These are phyloP conservation scores for Montipora cactus DNA, from an alignment of 64 coral and sea anemone genomes.

Conservation along the genomic window DNA sequence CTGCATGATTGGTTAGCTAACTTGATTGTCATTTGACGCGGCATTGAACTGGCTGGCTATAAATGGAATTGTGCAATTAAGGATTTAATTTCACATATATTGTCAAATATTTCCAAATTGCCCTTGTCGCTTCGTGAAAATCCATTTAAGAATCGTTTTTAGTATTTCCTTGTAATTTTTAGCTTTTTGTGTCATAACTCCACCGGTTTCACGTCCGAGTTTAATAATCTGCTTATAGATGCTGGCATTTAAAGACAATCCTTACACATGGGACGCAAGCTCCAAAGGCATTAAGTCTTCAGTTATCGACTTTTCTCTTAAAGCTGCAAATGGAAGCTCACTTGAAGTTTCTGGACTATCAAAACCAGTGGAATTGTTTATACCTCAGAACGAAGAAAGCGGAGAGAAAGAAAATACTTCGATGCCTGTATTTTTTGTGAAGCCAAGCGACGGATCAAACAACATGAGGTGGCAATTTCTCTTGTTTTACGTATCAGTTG, in stretches of 20 bases:
- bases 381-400: slow-evolving; percentile 61
- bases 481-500: neutral
- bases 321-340: slow-evolving; percentile 67
- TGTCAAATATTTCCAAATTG: too few relatives aligned
- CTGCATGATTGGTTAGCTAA: too few relatives aligned
- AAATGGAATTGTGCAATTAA: too few relatives aligned
- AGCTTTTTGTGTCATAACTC: neutral
- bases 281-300: slow-evolving; percentile 81
- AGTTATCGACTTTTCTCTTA: slow-evolving; percentile 84
- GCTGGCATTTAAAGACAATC: slow-evolving; percentile 78
- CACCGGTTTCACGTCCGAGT: neutral
- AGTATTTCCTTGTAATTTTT: neutral
- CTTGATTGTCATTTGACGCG: too few relatives aligned
- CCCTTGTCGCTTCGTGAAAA: too few relatives aligned
- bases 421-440: slow-evolving; percentile 59
- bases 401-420: slow-evolving; percentile 32
- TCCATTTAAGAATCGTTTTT: neutral
- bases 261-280: slow-evolving; percentile 87
- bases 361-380: slow-evolving; percentile 73
- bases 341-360: slow-evolving; percentile 72
- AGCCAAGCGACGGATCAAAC: slow-evolving; percentile 72
- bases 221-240: slow-evolving; percentile 45
- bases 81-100: too few relatives aligned
- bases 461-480: slow-evolving; percentile 19
- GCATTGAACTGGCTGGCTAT: too few relatives aligned